phyloP scores from a whole-genome alignment of 64 coral and sea anemone species.

The Pocillopora verrucosa region DNA sequence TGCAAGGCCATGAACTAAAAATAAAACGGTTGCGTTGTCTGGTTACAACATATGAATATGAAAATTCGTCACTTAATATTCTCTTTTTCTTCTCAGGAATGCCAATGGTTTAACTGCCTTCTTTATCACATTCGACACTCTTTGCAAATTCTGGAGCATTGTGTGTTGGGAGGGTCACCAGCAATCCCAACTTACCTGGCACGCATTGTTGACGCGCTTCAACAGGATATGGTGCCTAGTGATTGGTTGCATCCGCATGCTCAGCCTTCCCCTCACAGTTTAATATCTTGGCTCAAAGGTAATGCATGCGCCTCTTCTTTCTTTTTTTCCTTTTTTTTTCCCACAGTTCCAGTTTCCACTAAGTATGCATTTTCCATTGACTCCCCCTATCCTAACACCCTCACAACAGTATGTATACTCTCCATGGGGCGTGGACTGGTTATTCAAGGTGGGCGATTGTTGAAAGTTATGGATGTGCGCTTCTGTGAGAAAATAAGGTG shows the following conservation, averaged over 20 bases:
- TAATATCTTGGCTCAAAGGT: conserved; percentile 86
- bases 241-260: conserved; percentile 79
- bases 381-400: no score
- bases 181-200: conserved; percentile 62
- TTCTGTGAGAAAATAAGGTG: no score
- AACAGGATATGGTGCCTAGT: conserved; percentile 61
- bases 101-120: conserved; percentile 92
- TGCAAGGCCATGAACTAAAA: no score
- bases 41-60: no score
- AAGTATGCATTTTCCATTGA: no score
- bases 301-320: background rate
- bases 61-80: background rate
- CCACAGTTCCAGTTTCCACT: no score
- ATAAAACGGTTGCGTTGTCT: no score
- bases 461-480: no score
- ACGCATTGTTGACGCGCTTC: conserved; percentile 61
- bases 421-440: no score
- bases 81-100: conserved; percentile 63
- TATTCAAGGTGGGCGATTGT: no score
- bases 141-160: conserved; percentile 72
- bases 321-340: no score
- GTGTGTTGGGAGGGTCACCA: conserved; percentile 69
- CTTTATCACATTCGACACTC: conserved; percentile 82
- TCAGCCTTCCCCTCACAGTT: conserved; percentile 77
- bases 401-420: no score